Evolutionary conservation across 2,113 vertebrate genomes (phyloP).

Genomic region (Coryphaenoides rupestris): DNA sequence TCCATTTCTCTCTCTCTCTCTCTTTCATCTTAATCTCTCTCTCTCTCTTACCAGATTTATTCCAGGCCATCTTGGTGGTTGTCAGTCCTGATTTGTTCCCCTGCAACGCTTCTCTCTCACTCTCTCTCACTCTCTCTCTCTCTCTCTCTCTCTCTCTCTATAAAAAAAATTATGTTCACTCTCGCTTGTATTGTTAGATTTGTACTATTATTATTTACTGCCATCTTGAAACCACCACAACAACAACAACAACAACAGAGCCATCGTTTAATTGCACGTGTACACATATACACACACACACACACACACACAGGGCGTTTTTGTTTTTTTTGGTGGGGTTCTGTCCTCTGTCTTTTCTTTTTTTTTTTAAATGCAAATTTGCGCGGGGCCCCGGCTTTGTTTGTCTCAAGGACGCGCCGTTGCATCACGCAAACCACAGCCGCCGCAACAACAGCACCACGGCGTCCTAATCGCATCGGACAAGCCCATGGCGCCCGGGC

Average conservation of each 20-base stretch:
- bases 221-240: neutral
- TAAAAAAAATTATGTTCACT: neutral
- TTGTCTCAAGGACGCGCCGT: slow-evolving; percentile 51
- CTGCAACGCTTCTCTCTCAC: too few relatives aligned
- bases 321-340: slow-evolving; percentile 26
- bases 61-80: too few relatives aligned
- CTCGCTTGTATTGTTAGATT: slow-evolving; percentile 16
- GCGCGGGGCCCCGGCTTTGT: slow-evolving; percentile 40
- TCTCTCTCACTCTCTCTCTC: slow-evolving; percentile 13
- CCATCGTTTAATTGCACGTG: slow-evolving; percentile 24
- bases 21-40: neutral
- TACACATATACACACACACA: slow-evolving; percentile 37
- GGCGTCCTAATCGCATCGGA: slow-evolving; percentile 61
- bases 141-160: too few relatives aligned
- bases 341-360: too few relatives aligned
- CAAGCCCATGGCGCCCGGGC: slow-evolving; percentile 22
- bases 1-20: neutral
- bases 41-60: too few relatives aligned
- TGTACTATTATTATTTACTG: neutral
- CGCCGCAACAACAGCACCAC: slow-evolving; percentile 39
- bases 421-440: slow-evolving; percentile 56
- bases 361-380: too few relatives aligned
- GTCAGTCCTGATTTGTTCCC: too few relatives aligned
- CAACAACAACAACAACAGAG: slow-evolving; percentile 8
- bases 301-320: slow-evolving; percentile 29